These are phyloP conservation scores for Mythimna loreyi DNA, from an alignment of 2,888 invertebrate species.

Conservation along the genomic window DNA sequence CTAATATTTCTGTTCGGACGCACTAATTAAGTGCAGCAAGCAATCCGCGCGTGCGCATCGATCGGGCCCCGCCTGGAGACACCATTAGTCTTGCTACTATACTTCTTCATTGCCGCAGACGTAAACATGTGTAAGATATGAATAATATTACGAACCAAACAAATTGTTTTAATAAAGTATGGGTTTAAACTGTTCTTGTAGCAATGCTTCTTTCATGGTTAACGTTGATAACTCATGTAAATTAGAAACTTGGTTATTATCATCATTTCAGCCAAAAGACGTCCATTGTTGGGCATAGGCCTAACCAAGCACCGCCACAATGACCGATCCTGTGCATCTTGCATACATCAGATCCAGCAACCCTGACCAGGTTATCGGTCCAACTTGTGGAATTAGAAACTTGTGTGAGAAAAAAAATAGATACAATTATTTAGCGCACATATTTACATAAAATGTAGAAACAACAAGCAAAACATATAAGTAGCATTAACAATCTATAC, in stretches of 20 bases:
- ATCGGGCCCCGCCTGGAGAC: conserved; percentile 82
- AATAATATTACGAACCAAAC: conserved; percentile 26
- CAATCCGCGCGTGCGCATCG: conserved; percentile 86
- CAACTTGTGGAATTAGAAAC: too few species aligned
- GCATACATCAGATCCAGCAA: too few species aligned
- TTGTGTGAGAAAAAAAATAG: too few species aligned
- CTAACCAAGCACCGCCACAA: too few species aligned
- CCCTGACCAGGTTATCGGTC: too few species aligned
- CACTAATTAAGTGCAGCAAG: conserved; percentile 86
- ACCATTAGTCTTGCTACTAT: conserved; percentile 84
- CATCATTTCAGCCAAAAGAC: too few species aligned
- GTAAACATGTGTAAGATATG: conserved; percentile 55
- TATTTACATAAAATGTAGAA: too few species aligned
- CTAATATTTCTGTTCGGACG: conserved; percentile 84
- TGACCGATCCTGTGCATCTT: too few species aligned
- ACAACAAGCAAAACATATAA: not conserved
- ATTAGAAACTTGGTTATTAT: not conserved
- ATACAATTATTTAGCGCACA: too few species aligned
- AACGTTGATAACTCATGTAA: not conserved
- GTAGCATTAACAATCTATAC: not conserved
- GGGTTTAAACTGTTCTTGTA: not conserved
- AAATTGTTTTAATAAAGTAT: conserved; percentile 8
- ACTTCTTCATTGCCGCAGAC: conserved; percentile 67
- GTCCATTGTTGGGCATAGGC: too few species aligned
- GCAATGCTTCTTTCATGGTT: not conserved